Conservation (phyloP, 1,140 invertebrate species). For the Heliconius hermathena region DNA sequence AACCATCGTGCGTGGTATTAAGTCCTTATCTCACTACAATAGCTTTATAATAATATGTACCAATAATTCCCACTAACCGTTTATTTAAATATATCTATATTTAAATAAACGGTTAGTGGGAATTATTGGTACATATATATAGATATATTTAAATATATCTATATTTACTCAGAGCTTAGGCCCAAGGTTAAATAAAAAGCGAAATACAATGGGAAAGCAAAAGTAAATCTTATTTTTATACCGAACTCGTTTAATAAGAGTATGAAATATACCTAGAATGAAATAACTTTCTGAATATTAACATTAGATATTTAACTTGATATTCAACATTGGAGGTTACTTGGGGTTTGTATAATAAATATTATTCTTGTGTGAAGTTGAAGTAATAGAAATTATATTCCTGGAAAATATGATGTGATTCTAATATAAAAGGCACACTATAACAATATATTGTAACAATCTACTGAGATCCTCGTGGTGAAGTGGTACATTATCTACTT, state of each 20-base stretch:
- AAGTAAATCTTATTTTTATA: constrained; percentile 10
- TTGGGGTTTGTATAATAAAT: constrained; percentile 23
- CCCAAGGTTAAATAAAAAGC: neutral
- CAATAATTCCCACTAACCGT: constrained; percentile 9
- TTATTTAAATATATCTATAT: too few relatives aligned
- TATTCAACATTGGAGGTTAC: constrained; percentile 18
- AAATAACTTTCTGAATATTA: constrained; percentile 11
- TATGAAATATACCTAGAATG: neutral
- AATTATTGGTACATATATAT: too few relatives aligned
- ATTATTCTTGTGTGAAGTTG: constrained; percentile 17
- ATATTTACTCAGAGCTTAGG: neutral
- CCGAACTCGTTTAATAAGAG: neutral
- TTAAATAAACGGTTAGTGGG: too few relatives aligned
- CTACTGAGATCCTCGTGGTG: too few relatives aligned
- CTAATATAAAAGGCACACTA: neutral
- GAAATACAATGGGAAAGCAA: constrained; percentile 1
- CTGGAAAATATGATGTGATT: neutral
- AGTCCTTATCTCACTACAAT: too few relatives aligned
- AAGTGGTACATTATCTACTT: neutral
- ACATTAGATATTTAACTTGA: constrained; percentile 23
- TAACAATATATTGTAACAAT: too few relatives aligned
- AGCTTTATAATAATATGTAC: neutral
- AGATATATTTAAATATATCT: too few relatives aligned
- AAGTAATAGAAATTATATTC: neutral
- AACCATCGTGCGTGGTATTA: too few relatives aligned